phyloP scores from a whole-genome alignment of 2,797 vertebrate genomes.

The Acrossocheilus wenchowensis region DNA sequence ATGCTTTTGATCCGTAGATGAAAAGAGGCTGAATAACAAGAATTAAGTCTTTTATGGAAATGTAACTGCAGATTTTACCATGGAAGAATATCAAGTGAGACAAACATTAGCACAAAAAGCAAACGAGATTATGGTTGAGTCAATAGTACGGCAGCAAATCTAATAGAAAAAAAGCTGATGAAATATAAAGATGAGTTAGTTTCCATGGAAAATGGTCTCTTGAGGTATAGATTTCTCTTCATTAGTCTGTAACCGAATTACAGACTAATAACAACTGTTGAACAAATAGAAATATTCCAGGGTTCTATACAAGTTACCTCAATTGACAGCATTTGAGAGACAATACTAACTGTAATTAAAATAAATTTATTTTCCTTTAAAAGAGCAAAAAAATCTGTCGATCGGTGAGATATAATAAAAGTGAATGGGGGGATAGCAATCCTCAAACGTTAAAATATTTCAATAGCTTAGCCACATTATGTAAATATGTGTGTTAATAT shows the following conservation, averaged over 20 bases:
- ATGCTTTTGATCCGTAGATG: neutral
- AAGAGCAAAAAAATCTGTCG: neutral
- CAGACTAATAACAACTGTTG: neutral
- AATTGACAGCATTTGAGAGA: neutral
- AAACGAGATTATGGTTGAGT: neutral
- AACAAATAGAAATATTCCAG: neutral
- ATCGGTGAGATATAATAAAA: neutral
- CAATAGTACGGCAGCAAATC: neutral
- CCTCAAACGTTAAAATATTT: neutral
- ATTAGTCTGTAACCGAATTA: neutral
- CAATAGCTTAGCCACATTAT: neutral
- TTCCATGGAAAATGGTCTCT: neutral
- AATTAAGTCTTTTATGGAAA: conserved; percentile 29
- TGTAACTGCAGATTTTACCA: neutral
- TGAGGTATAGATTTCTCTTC: neutral
- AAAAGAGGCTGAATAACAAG: conserved; percentile 36
- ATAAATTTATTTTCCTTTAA: neutral
- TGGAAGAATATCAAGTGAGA: conserved; percentile 4
- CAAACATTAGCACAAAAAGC: conserved; percentile 9
- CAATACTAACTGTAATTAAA: neutral
- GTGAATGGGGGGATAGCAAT: no score
- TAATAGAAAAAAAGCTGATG: neutral
- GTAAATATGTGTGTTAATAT: neutral
- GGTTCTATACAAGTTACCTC: neutral
- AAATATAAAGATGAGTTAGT: no score